Evolutionary conservation across 2,888 invertebrate genomes (phyloP).

Genomic region (Xanthia icteritia): DNA sequence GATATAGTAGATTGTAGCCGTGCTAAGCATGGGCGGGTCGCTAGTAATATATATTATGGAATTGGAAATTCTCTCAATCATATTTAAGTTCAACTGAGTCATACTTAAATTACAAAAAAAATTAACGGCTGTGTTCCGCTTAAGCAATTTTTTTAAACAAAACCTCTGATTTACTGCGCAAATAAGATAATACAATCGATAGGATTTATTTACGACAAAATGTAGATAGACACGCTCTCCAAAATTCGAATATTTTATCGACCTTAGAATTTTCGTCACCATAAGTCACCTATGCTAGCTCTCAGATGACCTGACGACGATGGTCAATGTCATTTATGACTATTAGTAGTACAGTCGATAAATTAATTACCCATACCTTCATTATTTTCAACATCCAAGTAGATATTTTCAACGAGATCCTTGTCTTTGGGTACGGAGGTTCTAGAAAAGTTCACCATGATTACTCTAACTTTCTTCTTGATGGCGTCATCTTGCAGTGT

Average conservation of each 20-base stretch:
- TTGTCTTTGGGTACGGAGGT: constrained; percentile 79
- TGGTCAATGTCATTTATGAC: background rate
- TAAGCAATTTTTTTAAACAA: background rate
- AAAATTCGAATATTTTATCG: constrained; percentile 3
- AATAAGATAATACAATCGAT: constrained; percentile 38
- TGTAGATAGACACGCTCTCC: background rate
- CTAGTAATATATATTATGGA: background rate
- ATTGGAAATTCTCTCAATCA: background rate
- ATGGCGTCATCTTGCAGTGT: constrained; percentile 88
- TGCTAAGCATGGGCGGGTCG: background rate
- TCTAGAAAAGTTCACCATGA: constrained; percentile 85
- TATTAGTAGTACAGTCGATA: background rate
- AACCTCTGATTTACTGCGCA: background rate
- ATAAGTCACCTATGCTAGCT: background rate
- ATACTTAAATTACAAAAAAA: constrained; percentile 11
- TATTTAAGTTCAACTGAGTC: background rate
- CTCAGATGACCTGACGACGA: background rate
- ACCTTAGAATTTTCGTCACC: constrained; percentile 1
- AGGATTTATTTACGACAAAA: constrained; percentile 5
- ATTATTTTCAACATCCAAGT: constrained; percentile 83
- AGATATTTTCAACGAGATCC: constrained; percentile 84
- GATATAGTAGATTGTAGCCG: background rate
- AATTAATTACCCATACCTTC: constrained; percentile 76
- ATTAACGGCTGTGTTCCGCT: background rate
- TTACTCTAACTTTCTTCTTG: constrained; percentile 89